Evolutionary conservation across 2,113 vertebrate species (phyloP).

Genomic region (Mirounga angustirostris): DNA sequence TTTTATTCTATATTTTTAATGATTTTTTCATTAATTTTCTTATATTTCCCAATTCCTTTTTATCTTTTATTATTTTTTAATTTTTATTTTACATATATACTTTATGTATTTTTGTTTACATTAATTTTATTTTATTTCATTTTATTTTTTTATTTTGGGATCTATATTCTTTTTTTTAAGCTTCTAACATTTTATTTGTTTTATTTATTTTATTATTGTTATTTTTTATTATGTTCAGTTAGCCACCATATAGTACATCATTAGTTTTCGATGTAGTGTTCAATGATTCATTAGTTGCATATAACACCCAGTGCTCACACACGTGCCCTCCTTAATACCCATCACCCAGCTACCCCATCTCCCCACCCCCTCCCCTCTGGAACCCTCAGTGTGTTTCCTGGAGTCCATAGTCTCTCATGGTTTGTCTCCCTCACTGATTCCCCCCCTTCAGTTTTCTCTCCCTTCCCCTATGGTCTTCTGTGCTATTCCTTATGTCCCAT

Average conservation of each 20-base stretch:
- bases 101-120: neutral
- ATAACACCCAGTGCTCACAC: too few species aligned
- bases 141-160: neutral
- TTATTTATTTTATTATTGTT: neutral
- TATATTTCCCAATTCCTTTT: neutral
- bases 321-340: neutral
- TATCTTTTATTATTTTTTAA: neutral
- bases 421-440: neutral
- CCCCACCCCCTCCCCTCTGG: too few species aligned
- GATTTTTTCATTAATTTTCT: neutral
- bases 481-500: neutral
- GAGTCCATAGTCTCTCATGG: neutral
- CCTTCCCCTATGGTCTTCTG: neutral
- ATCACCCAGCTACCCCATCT: neutral
- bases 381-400: neutral
- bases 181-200: neutral
- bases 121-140: neutral
- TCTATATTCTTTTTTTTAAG: neutral
- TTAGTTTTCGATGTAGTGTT: neutral
- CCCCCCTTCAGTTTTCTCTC: neutral
- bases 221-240: neutral
- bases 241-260: neutral
- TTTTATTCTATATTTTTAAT: neutral
- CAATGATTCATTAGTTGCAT: neutral
- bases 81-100: neutral